phyloP scores from a whole-genome alignment of 2,113 vertebrate genomes.

The Muscicapa adusta region DNA sequence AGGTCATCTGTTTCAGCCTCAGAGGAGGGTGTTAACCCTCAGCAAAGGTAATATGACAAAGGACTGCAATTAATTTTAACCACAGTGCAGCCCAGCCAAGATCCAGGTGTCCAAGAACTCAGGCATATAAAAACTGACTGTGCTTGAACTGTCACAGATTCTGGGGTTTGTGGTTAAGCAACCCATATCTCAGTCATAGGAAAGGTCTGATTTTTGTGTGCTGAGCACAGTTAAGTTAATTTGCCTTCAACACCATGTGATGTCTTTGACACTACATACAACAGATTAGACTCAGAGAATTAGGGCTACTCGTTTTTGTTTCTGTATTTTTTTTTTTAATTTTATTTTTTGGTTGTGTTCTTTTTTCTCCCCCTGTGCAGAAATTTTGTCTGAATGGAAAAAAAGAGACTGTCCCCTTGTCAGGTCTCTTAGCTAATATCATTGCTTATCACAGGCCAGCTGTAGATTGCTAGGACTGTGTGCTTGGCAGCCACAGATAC shows the following conservation, averaged over 20 bases:
- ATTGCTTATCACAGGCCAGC: background rate
- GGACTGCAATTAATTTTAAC: background rate
- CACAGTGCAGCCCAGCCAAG: background rate
- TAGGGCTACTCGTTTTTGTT: rapidly evolving
- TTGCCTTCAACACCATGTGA: background rate
- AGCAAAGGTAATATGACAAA: background rate
- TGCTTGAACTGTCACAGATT: background rate
- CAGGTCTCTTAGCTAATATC: background rate
- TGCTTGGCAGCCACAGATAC: background rate
- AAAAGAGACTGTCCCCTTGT: background rate
- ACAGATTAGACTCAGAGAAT: background rate
- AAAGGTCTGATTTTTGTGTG: background rate
- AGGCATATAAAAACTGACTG: background rate
- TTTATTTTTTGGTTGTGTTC: background rate
- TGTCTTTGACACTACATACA: background rate
- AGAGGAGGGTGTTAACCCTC: background rate
- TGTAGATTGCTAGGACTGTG: background rate
- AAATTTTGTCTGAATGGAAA: background rate
- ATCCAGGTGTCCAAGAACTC: background rate
- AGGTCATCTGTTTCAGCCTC: background rate
- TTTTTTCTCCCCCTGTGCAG: background rate
- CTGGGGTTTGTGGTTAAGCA: background rate
- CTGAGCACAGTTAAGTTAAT: background rate
- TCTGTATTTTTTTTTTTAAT: rapidly evolving
- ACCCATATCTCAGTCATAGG: background rate